phyloP scores from a whole-genome alignment of 1,140 invertebrate species.

The Yoshiicerus persimilis region DNA sequence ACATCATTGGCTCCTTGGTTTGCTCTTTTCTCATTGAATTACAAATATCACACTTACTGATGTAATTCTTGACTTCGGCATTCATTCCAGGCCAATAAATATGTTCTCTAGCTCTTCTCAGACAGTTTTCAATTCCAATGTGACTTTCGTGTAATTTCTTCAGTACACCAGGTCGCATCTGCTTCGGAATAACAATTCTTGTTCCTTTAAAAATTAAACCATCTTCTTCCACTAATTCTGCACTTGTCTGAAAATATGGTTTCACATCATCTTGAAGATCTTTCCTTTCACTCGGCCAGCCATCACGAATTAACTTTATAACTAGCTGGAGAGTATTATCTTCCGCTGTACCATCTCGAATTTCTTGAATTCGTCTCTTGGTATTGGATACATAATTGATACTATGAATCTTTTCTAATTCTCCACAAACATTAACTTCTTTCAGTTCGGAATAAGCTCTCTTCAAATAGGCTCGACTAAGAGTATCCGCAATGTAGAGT shows the following conservation, averaged over 20 bases:
- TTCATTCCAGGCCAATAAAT: conserved; percentile 30
- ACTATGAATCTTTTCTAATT: too few species aligned
- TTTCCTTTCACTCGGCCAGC: background rate
- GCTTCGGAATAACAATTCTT: conserved; percentile 8
- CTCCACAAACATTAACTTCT: background rate
- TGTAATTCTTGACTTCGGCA: background rate
- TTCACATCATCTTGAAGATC: background rate
- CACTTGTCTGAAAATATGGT: background rate
- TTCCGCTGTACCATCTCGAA: background rate
- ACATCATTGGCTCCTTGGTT: background rate
- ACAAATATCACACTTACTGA: conserved; percentile 10
- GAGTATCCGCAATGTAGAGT: conserved; percentile 49
- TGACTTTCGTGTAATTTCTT: background rate
- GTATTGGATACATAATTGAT: background rate
- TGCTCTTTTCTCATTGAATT: background rate
- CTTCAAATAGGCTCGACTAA: conserved; percentile 37
- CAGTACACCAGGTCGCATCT: background rate
- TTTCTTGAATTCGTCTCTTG: background rate
- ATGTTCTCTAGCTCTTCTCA: background rate
- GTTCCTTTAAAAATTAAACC: background rate
- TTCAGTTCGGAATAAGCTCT: background rate
- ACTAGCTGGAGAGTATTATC: background rate
- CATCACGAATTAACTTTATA: background rate
- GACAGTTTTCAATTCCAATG: conserved; percentile 27
- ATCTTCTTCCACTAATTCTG: background rate